These are phyloP conservation scores for Drosophila maculinotata DNA, from an alignment of 2,888 invertebrate species.

Conservation along the genomic window DNA sequence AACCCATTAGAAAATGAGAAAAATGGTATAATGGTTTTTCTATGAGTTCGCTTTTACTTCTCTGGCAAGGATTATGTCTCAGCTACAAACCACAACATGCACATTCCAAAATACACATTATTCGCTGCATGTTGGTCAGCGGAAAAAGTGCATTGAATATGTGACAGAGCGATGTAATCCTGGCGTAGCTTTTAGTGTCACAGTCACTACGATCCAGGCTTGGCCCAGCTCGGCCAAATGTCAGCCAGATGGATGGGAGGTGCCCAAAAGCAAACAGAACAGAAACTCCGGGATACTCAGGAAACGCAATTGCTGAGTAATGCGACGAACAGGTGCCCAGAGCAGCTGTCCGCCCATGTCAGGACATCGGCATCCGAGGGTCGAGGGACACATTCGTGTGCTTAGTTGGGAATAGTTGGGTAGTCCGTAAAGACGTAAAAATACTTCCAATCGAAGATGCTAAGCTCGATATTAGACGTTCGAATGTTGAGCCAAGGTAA, in stretches of 20 bases:
- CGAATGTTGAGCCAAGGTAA: constrained; percentile 64
- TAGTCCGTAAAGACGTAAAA: constrained; percentile 33
- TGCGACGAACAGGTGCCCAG: constrained; percentile 10
- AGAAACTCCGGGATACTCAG: neutral
- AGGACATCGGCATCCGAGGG: constrained; percentile 14
- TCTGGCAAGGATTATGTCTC: too few relatives aligned
- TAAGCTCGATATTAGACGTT: constrained; percentile 57
- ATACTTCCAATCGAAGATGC: constrained; percentile 36
- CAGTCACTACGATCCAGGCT: constrained; percentile 3
- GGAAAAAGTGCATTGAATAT: constrained; percentile 32
- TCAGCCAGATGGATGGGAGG: constrained; percentile 23
- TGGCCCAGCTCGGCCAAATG: constrained; percentile 27
- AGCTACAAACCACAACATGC: neutral
- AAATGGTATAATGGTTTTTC: too few relatives aligned
- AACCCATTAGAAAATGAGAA: too few relatives aligned
- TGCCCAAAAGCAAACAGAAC: constrained; percentile 11
- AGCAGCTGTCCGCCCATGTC: constrained; percentile 35
- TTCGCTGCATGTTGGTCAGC: constrained; percentile 5
- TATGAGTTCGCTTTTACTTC: neutral
- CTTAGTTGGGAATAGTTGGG: constrained; percentile 11
- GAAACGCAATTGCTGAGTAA: constrained; percentile 29
- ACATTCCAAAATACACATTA: too few relatives aligned
- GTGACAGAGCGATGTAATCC: constrained; percentile 48
- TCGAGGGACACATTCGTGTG: constrained; percentile 12
- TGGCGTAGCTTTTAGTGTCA: constrained; percentile 37